A percentile compares a stretch with the other conserved stretches of the same genome.
phyloP scores from a whole-genome alignment of 1,140 invertebrate genomes.

The Polypedilum pembai region DNA sequence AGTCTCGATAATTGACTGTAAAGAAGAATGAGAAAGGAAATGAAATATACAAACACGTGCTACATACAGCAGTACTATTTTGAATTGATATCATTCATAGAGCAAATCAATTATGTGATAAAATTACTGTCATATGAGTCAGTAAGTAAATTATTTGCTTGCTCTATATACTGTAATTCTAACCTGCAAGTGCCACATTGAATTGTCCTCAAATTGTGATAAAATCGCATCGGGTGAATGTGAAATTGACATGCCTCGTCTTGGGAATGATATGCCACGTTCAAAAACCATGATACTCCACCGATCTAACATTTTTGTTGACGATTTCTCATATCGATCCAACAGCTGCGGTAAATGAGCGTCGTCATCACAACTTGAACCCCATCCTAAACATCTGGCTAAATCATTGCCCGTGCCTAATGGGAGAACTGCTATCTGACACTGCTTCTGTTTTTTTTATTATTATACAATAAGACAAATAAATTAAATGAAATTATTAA shows the following conservation, averaged over 20 bases:
- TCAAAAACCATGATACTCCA: constrained; percentile 93
- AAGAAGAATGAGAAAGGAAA: background rate
- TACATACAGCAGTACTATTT: too few species aligned
- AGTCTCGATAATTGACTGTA: constrained; percentile 76
- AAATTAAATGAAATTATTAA: too few species aligned
- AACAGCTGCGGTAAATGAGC: constrained; percentile 84
- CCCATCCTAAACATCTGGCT: constrained; percentile 91
- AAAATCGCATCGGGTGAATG: constrained; percentile 48
- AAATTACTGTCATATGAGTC: too few species aligned
- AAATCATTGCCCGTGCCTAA: constrained; percentile 94
- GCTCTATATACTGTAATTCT: background rate
- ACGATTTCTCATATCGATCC: constrained; percentile 88
- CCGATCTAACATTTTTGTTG: constrained; percentile 92
- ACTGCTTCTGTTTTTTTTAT: constrained; percentile 62
- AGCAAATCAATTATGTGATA: too few species aligned
- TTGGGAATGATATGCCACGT: constrained; percentile 55
- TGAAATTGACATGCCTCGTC: constrained; percentile 50
- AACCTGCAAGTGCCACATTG: constrained; percentile 61
- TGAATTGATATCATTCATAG: too few species aligned
- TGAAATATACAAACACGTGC: background rate
- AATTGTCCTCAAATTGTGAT: constrained; percentile 67
- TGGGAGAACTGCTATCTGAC: constrained; percentile 84
- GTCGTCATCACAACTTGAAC: constrained; percentile 89
- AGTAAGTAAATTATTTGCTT: too few species aligned
- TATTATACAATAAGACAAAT: too few species aligned